Evolutionary conservation across 2,888 invertebrate genomes (phyloP).

Genomic region (Cenopis cana): DNA sequence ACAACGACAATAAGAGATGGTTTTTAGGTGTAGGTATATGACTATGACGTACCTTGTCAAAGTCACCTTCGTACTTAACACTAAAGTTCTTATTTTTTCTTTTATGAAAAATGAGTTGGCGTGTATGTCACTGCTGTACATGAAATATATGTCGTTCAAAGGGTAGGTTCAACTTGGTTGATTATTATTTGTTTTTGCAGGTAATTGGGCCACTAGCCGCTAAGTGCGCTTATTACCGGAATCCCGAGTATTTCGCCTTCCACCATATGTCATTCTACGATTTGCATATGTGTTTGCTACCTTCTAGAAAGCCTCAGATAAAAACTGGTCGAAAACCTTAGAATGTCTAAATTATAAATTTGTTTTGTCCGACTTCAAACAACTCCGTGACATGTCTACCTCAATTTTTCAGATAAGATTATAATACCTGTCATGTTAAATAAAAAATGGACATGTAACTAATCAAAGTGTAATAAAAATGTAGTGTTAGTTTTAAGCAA

Average conservation of each 20-base stretch:
- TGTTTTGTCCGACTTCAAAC: too few relatives aligned
- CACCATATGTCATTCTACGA: conserved; percentile 75
- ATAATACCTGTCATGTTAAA: neutral
- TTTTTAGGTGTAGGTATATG: too few relatives aligned
- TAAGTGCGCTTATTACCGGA: conserved; percentile 61
- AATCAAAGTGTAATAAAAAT: neutral
- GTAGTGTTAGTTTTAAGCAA: conserved; percentile 13
- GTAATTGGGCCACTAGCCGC: conserved; percentile 64
- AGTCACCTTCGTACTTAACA: too few relatives aligned
- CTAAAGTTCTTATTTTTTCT: too few relatives aligned
- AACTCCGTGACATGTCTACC: neutral
- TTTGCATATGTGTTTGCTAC: conserved; percentile 58
- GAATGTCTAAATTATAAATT: neutral
- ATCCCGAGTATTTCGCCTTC: conserved; percentile 73
- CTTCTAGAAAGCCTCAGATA: conserved; percentile 55
- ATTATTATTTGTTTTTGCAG: conserved; percentile 52
- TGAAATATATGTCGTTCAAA: too few relatives aligned
- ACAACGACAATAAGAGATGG: too few relatives aligned
- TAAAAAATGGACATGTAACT: neutral
- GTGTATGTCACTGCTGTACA: too few relatives aligned
- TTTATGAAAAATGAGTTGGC: too few relatives aligned
- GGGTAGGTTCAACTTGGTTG: too few relatives aligned
- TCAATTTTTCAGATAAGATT: neutral
- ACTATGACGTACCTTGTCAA: too few relatives aligned
- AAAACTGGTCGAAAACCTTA: conserved; percentile 53